Base-by-base conservation (phyloP, 1,140 invertebrate species). In the Drosophila nigrodunni region DNA sequence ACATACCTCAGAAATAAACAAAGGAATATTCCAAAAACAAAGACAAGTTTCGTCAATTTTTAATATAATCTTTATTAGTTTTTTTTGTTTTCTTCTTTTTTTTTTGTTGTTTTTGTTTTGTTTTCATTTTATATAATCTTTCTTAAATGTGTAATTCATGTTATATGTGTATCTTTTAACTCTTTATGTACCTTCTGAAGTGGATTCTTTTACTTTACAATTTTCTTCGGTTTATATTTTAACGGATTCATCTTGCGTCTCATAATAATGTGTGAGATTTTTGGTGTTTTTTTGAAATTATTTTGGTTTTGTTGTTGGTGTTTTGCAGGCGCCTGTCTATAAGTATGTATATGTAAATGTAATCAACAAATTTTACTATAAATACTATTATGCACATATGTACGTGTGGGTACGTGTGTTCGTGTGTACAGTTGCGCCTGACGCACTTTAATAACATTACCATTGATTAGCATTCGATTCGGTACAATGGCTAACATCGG, bases 51-150 rank as follows among this genome's bases (percentile, higher is more conserved):
- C 25, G 2, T 35, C 9, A 18, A n/a, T 82, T 89, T 87, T 80
- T 88, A 80, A 88, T 88, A 83, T 88, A 89, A 88, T 89, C 87
- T 87, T 88, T 88, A 88, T 88, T 88, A 80, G 74, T 80, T 88
- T 87, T 87, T 76, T 62, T 64, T 30, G 3, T 30, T 30, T 4
- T 30, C 6, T 30, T 30, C 25, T 30, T 30, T 6, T 30, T 30
- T 30, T 30, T 30, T 30, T 30, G 0, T 30, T 30, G 3, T 30
- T 30, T 88, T 88, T 78, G 74, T 80, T 88, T 87, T 76, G 57
- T 64, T 57, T 52, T 65, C 66, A 66, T 87, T 87, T 87, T 67
- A 89, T 89, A 88, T 88, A 88, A 87, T 87, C 82, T 65, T 87
- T 88, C 85, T 89, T 88, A 87, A 87, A 89, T 88, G 77, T 83